phyloP scores from a whole-genome alignment of 2,113 vertebrate species.

The Guaruba guarouba region DNA sequence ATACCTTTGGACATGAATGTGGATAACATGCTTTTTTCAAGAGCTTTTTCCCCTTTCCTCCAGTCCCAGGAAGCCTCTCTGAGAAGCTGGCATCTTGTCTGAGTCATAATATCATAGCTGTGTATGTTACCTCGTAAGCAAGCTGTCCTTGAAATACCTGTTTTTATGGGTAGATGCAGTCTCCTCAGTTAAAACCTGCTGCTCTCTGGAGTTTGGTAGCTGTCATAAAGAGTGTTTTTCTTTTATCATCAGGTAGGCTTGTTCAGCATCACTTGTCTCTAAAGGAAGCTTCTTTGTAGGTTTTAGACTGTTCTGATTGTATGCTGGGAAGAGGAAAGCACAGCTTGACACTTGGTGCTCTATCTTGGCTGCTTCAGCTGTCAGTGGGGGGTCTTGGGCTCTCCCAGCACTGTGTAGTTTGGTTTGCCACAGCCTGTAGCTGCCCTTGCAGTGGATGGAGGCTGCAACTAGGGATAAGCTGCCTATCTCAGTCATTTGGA shows the following conservation, averaged over 20 bases:
- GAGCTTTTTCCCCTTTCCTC: background rate
- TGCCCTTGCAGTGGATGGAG: background rate
- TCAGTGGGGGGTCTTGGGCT: background rate
- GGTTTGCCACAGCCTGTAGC: background rate
- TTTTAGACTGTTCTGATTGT: background rate
- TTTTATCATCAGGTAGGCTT: conserved; percentile 18
- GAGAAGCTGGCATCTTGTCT: background rate
- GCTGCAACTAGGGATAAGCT: background rate
- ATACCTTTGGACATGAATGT: background rate
- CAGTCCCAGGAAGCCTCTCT: background rate
- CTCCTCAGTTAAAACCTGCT: conserved; percentile 38
- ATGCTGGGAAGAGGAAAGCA: background rate
- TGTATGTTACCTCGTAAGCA: conserved; percentile 9
- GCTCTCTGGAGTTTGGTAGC: conserved; percentile 22
- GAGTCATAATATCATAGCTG: conserved; percentile 9
- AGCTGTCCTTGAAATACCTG: conserved; percentile 60
- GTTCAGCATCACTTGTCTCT: background rate
- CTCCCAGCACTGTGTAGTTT: background rate
- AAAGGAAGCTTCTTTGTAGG: background rate
- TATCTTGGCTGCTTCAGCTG: background rate
- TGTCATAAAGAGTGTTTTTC: background rate
- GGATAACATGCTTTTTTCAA: background rate
- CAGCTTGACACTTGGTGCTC: background rate
- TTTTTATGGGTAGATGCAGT: conserved; percentile 12
- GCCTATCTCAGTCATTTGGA: background rate